Percentiles rank a stretch among this genome's conserved stretches.
These are phyloP conservation scores for Camelus dromedarius DNA, from an alignment of 2,113 vertebrate genomes.

Conservation along the genomic window DNA sequence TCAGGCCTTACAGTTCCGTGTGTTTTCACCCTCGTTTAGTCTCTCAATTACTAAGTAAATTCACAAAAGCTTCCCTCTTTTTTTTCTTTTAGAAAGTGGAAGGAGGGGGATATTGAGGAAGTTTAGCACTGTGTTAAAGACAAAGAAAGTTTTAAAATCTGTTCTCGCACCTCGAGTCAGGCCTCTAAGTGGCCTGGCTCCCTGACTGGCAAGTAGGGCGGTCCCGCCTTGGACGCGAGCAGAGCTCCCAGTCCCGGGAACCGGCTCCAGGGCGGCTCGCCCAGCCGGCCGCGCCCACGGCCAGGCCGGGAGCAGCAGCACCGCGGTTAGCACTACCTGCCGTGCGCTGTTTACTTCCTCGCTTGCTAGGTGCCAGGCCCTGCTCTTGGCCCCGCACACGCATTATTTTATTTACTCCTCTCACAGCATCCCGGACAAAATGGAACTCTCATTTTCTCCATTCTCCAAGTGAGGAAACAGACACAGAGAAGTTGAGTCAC, in stretches of 20 bases:
- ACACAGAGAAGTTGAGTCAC: not conserved
- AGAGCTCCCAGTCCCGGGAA: not conserved
- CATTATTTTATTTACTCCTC: not conserved
- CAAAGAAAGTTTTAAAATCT: not conserved
- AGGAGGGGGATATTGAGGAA: not conserved
- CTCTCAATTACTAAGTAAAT: conserved; percentile 15
- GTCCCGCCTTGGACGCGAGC: not conserved
- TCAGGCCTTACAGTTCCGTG: not conserved
- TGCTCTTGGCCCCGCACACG: not conserved
- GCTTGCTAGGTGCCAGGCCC: not conserved
- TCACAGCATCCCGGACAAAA: not conserved
- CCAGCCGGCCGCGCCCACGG: not conserved
- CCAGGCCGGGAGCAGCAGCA: not conserved
- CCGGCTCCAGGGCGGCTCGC: not conserved
- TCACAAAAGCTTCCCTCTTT: not conserved
- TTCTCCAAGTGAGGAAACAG: not conserved
- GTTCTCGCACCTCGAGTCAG: not conserved
- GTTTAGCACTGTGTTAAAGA: not conserved
- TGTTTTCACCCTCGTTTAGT: not conserved
- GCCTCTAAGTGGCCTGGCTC: not conserved
- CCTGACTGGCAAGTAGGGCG: not conserved
- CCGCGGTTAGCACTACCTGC: not conserved
- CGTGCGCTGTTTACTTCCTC: not conserved
- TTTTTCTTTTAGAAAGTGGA: not conserved
- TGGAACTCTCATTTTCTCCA: not conserved